A percentile compares a stretch with the other conserved stretches of the same genome.
phyloP scores from a whole-genome alignment of 2,888 invertebrate species.

The Cosmia trapezina region DNA sequence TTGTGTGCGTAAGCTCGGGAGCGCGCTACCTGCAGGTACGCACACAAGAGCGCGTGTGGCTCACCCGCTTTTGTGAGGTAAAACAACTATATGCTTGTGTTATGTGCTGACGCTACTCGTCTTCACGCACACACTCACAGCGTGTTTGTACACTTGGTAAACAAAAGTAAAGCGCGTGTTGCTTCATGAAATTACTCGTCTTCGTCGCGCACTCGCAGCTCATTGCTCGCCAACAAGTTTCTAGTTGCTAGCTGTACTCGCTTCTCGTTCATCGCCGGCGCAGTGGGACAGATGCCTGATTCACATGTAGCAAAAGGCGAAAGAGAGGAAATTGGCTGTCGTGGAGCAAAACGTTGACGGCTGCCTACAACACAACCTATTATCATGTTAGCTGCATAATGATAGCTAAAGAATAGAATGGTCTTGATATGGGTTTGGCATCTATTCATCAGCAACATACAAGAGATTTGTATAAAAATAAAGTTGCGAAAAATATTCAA shows the following conservation, averaged over 20 bases:
- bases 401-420: slow-evolving; percentile 10
- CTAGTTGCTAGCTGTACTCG: not conserved
- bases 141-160: no score
- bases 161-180: no score
- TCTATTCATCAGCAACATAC: not conserved
- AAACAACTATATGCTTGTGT: no score
- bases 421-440: slow-evolving; percentile 6
- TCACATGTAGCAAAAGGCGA: slow-evolving; percentile 32
- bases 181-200: not conserved
- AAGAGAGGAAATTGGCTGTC: slow-evolving; percentile 56
- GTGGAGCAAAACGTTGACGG: slow-evolving; percentile 16
- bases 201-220: not conserved
- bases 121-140: no score
- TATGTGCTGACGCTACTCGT: no score
- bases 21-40: no score
- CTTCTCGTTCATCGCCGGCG: not conserved
- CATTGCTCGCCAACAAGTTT: not conserved
- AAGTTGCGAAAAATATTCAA: not conserved
- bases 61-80: no score
- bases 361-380: slow-evolving; percentile 12
- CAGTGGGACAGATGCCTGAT: slow-evolving; percentile 3
- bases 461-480: not conserved
- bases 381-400: slow-evolving; percentile 11
- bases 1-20: no score
- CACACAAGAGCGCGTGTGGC: no score